A percentile compares a stretch with the other conserved stretches of the same genome.
phyloP scores from a whole-genome alignment of 2,888 invertebrate genomes.

The Drosophila dives region DNA sequence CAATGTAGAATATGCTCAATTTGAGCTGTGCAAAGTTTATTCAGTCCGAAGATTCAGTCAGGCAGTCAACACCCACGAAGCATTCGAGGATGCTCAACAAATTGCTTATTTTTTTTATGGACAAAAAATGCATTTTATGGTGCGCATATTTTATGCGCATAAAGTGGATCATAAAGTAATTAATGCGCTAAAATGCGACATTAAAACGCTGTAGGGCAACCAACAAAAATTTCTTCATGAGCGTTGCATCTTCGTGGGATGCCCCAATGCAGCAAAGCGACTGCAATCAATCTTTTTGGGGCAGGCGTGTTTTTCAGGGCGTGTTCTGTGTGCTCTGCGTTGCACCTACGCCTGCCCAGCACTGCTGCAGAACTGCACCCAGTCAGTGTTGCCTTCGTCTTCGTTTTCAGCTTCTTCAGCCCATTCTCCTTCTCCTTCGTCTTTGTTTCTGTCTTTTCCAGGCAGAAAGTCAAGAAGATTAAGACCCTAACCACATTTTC shows the following conservation, averaged over 20 bases:
- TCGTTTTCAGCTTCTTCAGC: background rate
- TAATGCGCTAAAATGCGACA: slow-evolving; percentile 84
- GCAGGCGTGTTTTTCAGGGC: slow-evolving; percentile 67
- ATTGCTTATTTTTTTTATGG: slow-evolving; percentile 45
- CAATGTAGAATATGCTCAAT: slow-evolving; percentile 52
- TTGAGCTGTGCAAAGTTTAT: slow-evolving; percentile 27
- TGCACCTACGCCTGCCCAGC: slow-evolving; percentile 81
- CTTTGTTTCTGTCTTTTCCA: slow-evolving; percentile 30
- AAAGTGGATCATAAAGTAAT: slow-evolving; percentile 82
- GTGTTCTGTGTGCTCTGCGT: slow-evolving; percentile 79
- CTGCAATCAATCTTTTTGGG: slow-evolving; percentile 69
- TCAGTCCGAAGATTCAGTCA: slow-evolving; percentile 42
- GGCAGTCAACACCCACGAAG: slow-evolving; percentile 75
- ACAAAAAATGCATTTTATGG: slow-evolving; percentile 19
- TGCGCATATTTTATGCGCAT: slow-evolving; percentile 74
- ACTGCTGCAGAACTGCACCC: slow-evolving; percentile 47
- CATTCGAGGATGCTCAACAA: slow-evolving; percentile 31
- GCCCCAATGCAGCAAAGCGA: slow-evolving; percentile 57
- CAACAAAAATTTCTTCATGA: slow-evolving; percentile 55
- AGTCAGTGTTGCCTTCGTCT: slow-evolving; percentile 17
- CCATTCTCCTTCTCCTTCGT: slow-evolving; percentile 6
- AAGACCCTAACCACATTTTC: slow-evolving; percentile 67
- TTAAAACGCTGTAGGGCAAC: slow-evolving; percentile 73
- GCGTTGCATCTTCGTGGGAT: slow-evolving; percentile 66
- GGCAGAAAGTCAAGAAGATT: slow-evolving; percentile 59